Conservation (phyloP, 2,797 vertebrate species). For the Lagothrix lagotricha region DNA sequence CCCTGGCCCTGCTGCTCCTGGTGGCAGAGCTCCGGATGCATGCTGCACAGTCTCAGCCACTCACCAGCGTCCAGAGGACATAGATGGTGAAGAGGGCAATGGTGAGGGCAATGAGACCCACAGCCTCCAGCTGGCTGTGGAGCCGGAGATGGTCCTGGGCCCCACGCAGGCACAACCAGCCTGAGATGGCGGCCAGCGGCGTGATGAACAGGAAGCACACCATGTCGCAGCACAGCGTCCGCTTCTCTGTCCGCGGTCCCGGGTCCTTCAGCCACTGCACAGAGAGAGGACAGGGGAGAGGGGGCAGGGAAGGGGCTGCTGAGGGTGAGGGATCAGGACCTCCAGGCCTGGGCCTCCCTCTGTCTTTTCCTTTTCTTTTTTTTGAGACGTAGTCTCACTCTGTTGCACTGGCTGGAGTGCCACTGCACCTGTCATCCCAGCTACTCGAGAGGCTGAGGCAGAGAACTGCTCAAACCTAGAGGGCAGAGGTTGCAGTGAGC, state of each 20-base stretch:
- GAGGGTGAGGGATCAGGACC: neutral
- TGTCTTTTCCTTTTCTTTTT: neutral
- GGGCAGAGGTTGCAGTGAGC: no score
- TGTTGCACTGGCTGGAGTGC: no score
- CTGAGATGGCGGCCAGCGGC: slow-evolving; percentile 94
- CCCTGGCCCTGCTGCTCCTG: neutral
- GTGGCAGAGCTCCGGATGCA: neutral
- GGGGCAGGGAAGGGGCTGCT: neutral
- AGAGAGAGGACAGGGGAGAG: neutral
- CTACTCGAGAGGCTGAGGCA: no score
- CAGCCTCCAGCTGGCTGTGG: slow-evolving; percentile 94
- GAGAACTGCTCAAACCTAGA: no score
- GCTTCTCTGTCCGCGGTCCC: slow-evolving; percentile 94
- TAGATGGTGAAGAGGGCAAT: slow-evolving; percentile 99
- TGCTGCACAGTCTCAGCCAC: slow-evolving; percentile 11
- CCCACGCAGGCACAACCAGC: slow-evolving; percentile 95
- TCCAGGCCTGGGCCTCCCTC: neutral
- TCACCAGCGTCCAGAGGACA: slow-evolving; percentile 97
- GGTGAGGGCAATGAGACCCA: slow-evolving; percentile 96
- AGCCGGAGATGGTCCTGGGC: slow-evolving; percentile 96
- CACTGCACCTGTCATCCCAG: no score
- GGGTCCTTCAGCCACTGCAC: slow-evolving; percentile 95
- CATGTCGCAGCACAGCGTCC: slow-evolving; percentile 97
- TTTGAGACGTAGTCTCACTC: no score
- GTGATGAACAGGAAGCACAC: slow-evolving; percentile 98